phyloP scores from a whole-genome alignment of 1,140 invertebrate genomes.

The Hylaeus volcanicus region DNA sequence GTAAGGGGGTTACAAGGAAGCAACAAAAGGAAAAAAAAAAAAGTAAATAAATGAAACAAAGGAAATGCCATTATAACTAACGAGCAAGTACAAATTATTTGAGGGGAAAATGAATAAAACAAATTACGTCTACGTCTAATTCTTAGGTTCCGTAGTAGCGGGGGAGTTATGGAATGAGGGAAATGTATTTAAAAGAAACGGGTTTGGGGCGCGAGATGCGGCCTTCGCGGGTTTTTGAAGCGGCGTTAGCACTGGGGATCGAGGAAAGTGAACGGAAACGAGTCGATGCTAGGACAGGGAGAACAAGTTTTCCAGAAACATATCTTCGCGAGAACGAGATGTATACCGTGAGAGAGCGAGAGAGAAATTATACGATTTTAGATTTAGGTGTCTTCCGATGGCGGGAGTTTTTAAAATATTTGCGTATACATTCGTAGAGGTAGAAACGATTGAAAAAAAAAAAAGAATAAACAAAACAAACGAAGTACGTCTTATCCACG shows the following conservation, averaged over 20 bases:
- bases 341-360: slow-evolving; percentile 74
- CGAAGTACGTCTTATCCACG: slow-evolving; percentile 28
- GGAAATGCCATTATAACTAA: slow-evolving; percentile 79
- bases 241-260: slow-evolving; percentile 21
- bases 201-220: slow-evolving; percentile 46
- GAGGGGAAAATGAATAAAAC: slow-evolving; percentile 61
- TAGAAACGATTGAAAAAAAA: slow-evolving; percentile 31
- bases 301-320: slow-evolving; percentile 64
- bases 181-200: slow-evolving; percentile 55
- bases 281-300: slow-evolving; percentile 1
- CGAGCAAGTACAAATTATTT: slow-evolving; percentile 80
- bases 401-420: slow-evolving; percentile 58
- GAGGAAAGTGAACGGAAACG: neutral
- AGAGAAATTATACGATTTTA: slow-evolving; percentile 75
- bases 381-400: slow-evolving; percentile 68
- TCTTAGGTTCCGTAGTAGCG: slow-evolving; percentile 68
- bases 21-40: slow-evolving; percentile 3
- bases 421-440: slow-evolving; percentile 60
- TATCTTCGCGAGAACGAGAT: slow-evolving; percentile 72
- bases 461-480: neutral
- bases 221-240: slow-evolving; percentile 34
- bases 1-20: slow-evolving; percentile 59
- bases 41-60: slow-evolving; percentile 53
- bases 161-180: slow-evolving; percentile 22
- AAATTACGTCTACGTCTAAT: slow-evolving; percentile 73